phyloP scores from a whole-genome alignment of 1,140 invertebrate species.

The Rhynchophorus ferrugineus region DNA sequence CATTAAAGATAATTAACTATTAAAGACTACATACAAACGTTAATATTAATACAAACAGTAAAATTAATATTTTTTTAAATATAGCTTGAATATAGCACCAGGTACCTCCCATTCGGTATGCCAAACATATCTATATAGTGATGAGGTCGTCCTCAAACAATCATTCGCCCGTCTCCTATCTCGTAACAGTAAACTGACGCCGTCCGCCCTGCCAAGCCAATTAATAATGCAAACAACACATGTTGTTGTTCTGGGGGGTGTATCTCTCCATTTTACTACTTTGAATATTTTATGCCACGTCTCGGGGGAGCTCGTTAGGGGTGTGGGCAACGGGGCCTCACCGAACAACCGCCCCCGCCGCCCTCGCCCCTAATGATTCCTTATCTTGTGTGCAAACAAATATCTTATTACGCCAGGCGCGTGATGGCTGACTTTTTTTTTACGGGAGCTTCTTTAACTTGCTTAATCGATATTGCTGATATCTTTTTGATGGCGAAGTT shows the following conservation, averaged over 20 bases:
- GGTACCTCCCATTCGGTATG: too few species aligned
- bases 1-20: too few species aligned
- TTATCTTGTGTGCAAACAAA: slow-evolving; percentile 7
- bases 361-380: slow-evolving; percentile 1
- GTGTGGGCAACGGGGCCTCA: not conserved
- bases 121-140: too few species aligned
- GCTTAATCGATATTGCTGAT: not conserved
- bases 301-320: slow-evolving; percentile 4
- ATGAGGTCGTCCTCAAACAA: too few species aligned
- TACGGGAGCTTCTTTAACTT: not conserved
- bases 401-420: slow-evolving; percentile 1
- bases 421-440: not conserved
- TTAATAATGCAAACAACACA: slow-evolving; percentile 4
- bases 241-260: slow-evolving; percentile 4
- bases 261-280: not conserved
- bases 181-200: not conserved
- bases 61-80: too few species aligned
- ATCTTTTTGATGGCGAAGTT: too few species aligned
- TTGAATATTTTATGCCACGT: slow-evolving; percentile 1
- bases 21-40: too few species aligned
- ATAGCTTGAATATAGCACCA: too few species aligned
- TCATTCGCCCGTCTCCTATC: not conserved
- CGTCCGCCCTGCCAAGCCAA: not conserved
- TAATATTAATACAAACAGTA: too few species aligned
- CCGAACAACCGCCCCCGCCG: too few species aligned